phyloP scores from a whole-genome alignment of 2,797 vertebrate genomes.

The Phaenicophaeus curvirostris region DNA sequence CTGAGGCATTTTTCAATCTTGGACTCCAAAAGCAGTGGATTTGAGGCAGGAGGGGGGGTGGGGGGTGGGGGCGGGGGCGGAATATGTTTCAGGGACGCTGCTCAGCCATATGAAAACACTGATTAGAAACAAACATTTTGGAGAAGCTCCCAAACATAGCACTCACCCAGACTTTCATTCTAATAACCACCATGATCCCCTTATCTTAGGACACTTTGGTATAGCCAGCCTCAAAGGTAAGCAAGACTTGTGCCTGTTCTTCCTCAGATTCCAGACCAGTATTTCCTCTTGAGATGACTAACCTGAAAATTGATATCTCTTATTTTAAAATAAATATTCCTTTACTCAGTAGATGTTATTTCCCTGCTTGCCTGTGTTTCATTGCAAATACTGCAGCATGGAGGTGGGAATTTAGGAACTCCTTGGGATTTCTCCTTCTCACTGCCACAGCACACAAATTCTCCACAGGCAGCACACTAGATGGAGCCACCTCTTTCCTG shows the following conservation, averaged over 20 bases:
- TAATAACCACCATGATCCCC: neutral
- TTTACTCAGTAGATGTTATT: neutral
- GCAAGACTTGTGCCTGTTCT: neutral
- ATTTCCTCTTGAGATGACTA: neutral
- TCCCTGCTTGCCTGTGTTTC: neutral
- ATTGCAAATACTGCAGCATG: neutral
- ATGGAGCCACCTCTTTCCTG: neutral
- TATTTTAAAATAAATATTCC: neutral
- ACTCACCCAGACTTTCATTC: neutral
- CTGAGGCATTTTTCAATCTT: fast-evolving
- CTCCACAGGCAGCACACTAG: neutral
- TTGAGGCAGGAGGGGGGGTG: fast-evolving
- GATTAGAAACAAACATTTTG: neutral
- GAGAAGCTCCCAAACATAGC: neutral
- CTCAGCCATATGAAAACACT: neutral
- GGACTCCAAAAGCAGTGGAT: fast-evolving
- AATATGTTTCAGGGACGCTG: neutral
- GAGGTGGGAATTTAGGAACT: neutral
- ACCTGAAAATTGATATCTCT: neutral
- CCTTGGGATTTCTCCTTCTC: neutral
- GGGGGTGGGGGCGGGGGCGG: no score
- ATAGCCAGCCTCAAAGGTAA: neutral
- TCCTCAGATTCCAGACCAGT: neutral
- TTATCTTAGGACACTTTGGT: neutral
- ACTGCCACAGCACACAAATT: neutral